Conservation (phyloP, 1,140 invertebrate genomes). For the Papilio machaon region DNA sequence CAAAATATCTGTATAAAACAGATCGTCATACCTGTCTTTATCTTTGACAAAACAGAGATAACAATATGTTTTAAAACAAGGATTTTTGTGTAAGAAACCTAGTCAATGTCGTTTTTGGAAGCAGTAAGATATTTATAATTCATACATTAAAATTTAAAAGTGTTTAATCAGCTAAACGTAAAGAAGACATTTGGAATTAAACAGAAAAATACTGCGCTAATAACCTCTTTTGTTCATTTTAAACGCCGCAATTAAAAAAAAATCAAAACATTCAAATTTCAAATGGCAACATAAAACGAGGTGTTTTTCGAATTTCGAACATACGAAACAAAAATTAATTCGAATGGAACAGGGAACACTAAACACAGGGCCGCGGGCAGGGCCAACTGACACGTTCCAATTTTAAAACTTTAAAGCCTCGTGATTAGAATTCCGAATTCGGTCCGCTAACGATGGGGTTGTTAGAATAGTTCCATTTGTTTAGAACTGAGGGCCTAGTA, state of each 20-base stretch:
- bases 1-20: too few species aligned
- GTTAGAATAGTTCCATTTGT: constrained; percentile 27
- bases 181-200: background rate
- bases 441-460: constrained; percentile 28
- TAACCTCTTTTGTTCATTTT: constrained; percentile 1
- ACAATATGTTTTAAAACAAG: too few species aligned
- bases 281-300: constrained; percentile 4
- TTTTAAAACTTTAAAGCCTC: constrained; percentile 38
- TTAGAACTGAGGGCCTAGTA: background rate
- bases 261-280: background rate
- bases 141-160: too few species aligned
- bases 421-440: constrained; percentile 43
- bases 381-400: constrained; percentile 43
- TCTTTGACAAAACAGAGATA: too few species aligned
- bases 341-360: constrained; percentile 33
- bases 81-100: too few species aligned
- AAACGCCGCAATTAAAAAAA: background rate
- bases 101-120: too few species aligned
- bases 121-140: too few species aligned
- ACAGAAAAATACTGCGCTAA: background rate
- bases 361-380: constrained; percentile 36
- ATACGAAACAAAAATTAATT: constrained; percentile 44
- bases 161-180: too few species aligned
- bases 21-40: too few species aligned
- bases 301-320: constrained; percentile 23